These are phyloP conservation scores for Coluber constrictor DNA, from an alignment of 2,797 vertebrate genomes.

Conservation along the genomic window DNA sequence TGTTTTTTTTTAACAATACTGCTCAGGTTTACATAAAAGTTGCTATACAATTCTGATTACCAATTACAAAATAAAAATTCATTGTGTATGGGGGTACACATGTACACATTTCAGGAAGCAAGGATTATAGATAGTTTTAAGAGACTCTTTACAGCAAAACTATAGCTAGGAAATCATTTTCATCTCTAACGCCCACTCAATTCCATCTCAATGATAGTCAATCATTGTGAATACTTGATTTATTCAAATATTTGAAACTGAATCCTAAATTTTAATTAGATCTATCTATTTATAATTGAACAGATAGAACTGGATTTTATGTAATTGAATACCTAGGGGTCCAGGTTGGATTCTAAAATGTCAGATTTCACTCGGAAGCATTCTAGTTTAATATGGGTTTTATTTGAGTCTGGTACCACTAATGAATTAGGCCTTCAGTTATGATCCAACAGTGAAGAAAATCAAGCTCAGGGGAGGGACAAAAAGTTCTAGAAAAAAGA, in stretches of 20 bases:
- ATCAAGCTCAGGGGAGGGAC: neutral
- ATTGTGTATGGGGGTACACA: neutral
- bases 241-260: neutral
- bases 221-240: neutral
- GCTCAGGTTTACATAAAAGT: constrained; percentile 19
- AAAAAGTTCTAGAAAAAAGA: neutral
- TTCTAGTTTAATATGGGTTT: neutral
- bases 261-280: neutral
- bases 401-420: neutral
- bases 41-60: neutral
- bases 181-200: neutral
- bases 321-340: neutral
- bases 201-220: neutral
- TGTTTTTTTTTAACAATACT: constrained; percentile 25
- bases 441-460: neutral
- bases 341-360: neutral
- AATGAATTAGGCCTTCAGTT: neutral
- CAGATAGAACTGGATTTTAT: neutral
- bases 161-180: neutral
- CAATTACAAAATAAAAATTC: neutral
- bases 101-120: neutral
- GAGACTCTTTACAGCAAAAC: neutral
- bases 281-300: neutral
- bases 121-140: neutral
- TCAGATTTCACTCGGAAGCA: neutral